phyloP scores from a whole-genome alignment of 2,113 vertebrate genomes.

The Burhinus oedicnemus region DNA sequence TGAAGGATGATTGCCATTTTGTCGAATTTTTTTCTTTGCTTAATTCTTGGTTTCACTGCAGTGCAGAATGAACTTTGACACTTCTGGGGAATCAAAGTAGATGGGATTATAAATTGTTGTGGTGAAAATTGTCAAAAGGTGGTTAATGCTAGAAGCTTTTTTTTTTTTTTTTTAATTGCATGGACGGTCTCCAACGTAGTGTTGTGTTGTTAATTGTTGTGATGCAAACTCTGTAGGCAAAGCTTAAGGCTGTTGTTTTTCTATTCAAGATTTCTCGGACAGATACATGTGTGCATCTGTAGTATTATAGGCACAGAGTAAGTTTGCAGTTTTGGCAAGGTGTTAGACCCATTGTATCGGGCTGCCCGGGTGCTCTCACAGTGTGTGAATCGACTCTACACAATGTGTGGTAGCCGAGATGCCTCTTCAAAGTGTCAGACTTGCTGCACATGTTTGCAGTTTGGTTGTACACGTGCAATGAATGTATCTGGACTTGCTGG shows the following conservation, averaged over 20 bases:
- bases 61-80: not conserved
- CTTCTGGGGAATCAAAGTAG: not conserved
- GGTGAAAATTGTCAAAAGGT: not conserved
- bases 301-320: not conserved
- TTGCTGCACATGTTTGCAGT: not conserved
- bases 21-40: not conserved
- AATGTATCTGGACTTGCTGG: not conserved
- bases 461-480: not conserved
- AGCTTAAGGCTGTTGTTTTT: not conserved
- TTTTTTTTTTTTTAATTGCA: too few species aligned
- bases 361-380: not conserved
- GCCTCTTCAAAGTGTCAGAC: not conserved
- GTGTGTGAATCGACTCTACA: not conserved
- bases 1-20: not conserved
- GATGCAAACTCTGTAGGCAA: not conserved
- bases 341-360: not conserved
- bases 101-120: not conserved
- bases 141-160: not conserved
- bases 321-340: not conserved
- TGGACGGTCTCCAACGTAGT: not conserved
- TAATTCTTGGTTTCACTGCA: not conserved
- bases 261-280: not conserved
- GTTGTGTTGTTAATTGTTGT: not conserved
- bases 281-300: not conserved
- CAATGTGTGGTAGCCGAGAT: not conserved